Evolutionary conservation across 2,113 vertebrate species (phyloP).

Genomic region (Scophthalmus maximus): DNA sequence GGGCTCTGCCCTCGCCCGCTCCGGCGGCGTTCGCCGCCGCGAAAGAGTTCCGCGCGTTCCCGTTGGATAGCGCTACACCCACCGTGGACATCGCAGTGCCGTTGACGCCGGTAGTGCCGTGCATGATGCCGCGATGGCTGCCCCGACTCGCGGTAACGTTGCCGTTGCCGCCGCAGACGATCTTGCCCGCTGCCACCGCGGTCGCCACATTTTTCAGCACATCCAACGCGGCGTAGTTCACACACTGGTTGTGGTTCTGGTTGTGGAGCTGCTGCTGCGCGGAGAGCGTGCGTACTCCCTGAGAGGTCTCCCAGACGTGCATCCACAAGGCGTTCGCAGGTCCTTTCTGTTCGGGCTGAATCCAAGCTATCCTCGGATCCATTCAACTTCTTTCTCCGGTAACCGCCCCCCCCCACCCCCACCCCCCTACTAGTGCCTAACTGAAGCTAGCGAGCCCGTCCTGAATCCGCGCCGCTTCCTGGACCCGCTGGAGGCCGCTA

Average conservation of each 20-base stretch:
- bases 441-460: constrained; percentile 66
- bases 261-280: constrained; percentile 80
- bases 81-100: constrained; percentile 60
- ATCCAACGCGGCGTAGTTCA: constrained; percentile 86
- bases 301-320: constrained; percentile 98
- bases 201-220: constrained; percentile 77
- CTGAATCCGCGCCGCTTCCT: constrained; percentile 59
- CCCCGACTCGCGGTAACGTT: constrained; percentile 47
- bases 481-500: constrained; percentile 52
- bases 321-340: constrained; percentile 98
- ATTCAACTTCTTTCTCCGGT: constrained; percentile 87
- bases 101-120: constrained; percentile 55
- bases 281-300: constrained; percentile 86
- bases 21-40: constrained; percentile 25
- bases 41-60: constrained; percentile 53
- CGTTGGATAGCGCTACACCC: constrained; percentile 62
- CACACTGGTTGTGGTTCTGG: constrained; percentile 85
- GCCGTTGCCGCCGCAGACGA: constrained; percentile 63
- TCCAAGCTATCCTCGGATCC: constrained; percentile 99
- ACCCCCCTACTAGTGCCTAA: constrained; percentile 54
- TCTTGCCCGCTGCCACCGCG: constrained; percentile 74
- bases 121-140: constrained; percentile 73
- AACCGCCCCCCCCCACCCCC: no score
- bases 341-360: constrained; percentile 98
- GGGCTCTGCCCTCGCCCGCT: constrained; percentile 73